Evolutionary conservation across 2,113 vertebrate species (phyloP), one percentile per base, ranked within the genome.

Genomic region (Sula dactylatra): DNA sequence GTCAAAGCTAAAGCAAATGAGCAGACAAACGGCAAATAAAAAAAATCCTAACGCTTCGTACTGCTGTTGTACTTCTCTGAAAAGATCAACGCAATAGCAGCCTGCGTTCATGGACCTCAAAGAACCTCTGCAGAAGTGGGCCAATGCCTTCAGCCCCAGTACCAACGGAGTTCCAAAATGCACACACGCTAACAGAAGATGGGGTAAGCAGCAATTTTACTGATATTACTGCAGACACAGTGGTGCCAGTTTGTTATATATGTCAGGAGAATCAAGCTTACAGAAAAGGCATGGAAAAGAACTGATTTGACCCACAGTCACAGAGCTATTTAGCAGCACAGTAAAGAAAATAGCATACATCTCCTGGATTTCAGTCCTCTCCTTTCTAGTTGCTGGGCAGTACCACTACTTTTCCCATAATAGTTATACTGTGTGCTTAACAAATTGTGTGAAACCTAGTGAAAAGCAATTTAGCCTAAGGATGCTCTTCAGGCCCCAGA

Each of bases 11-110:
- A 78, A 88, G n/a, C 10, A 72, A 88, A 77, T 21, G 20, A 74
- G 29, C 34, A 88, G 65, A 42, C 29, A 78, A 85, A 85, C 13
- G 27, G 19, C 40, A 86, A 84, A 94, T 3, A 56, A 67, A 76
- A 40, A 36, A 67, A 80, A 59, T 4, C 27, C 34, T 42, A 24
- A 24, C 0, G 0, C 8, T 79, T 78, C 5, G 0, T 78, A 31
- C 21, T 72, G 42, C 32, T 56, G 27, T 58, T 78, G 31, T 42
- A 27, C 27, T 82, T 85, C 47, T 81, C 55, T 38, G 67, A 20
- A 59, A 62, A 93, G 9, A 49, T 36, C 13, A 70, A 24, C 2
- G 40, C 24, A 22, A 7, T 6, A 72, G 24, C 32, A 52, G 2
- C 31, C 45, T 85, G 4, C 8, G 7, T 44, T 45, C 54, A 24